These are phyloP conservation scores for Calameuta idolon DNA, from an alignment of 2,888 invertebrate species.

Conservation along the genomic window DNA sequence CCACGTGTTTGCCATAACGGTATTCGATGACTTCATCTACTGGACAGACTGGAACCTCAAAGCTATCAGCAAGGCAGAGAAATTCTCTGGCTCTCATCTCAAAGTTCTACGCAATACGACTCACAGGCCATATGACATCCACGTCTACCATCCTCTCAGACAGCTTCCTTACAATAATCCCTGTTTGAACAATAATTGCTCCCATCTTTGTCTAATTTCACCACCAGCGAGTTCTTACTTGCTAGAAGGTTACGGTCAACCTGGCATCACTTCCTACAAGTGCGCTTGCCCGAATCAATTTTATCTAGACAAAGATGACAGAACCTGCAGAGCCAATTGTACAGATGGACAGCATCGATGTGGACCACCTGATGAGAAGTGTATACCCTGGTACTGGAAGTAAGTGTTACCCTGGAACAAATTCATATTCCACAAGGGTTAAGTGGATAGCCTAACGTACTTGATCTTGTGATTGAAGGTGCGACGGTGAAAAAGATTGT, in stretches of 20 bases:
- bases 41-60: constrained; percentile 99
- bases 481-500: constrained; percentile 94
- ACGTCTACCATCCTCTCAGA: constrained; percentile 89
- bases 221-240: constrained; percentile 84
- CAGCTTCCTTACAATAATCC: constrained; percentile 91
- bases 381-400: constrained; percentile 85
- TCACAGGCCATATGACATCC: constrained; percentile 94
- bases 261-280: constrained; percentile 81
- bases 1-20: constrained; percentile 93
- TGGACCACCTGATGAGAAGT: constrained; percentile 77
- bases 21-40: constrained; percentile 93
- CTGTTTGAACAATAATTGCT: constrained; percentile 92
- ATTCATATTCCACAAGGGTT: not conserved
- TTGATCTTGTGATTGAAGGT: constrained; percentile 66
- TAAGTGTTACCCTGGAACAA: constrained; percentile 62
- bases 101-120: constrained; percentile 88
- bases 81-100: constrained; percentile 85
- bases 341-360: constrained; percentile 88
- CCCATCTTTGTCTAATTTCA: constrained; percentile 92
- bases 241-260: constrained; percentile 83
- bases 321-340: constrained; percentile 95
- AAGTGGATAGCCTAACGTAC: not conserved
- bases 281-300: constrained; percentile 98
- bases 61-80: constrained; percentile 90
- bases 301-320: constrained; percentile 81